These are phyloP conservation scores for Tychaedon coryphoeus DNA, from an alignment of 2,113 vertebrate species.

Conservation along the genomic window DNA sequence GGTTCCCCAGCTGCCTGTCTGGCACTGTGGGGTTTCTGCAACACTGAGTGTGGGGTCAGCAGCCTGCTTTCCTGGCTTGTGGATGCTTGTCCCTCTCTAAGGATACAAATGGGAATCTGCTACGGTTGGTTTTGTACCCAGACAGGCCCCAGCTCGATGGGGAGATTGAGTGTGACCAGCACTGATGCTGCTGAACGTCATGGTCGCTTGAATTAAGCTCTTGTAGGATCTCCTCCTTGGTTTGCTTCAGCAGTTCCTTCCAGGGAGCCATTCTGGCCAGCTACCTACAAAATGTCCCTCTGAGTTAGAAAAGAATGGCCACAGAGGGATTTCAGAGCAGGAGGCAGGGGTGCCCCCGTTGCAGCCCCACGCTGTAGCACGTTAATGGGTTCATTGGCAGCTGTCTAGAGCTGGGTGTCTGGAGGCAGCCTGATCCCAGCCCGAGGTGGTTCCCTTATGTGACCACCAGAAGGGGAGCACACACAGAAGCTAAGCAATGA, in stretches of 20 bases:
- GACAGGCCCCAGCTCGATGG: not conserved
- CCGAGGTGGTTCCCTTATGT: constrained; percentile 23
- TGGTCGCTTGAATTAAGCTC: not conserved
- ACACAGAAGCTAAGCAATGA: constrained; percentile 67
- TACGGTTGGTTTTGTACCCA: constrained; percentile 27
- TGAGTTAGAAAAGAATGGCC: not conserved
- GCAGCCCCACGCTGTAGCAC: constrained; percentile 8
- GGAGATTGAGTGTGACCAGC: not conserved
- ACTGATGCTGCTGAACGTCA: not conserved
- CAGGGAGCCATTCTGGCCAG: not conserved
- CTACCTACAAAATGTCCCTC: not conserved
- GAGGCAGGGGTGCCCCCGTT: not conserved
- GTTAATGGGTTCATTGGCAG: not conserved
- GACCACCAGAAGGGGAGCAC: constrained; percentile 50
- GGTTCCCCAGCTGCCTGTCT: not conserved
- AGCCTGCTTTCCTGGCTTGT: not conserved
- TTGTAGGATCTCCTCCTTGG: not conserved
- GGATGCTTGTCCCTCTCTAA: not conserved
- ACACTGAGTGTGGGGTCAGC: not conserved
- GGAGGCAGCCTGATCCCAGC: not conserved
- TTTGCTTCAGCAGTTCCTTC: not conserved
- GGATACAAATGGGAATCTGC: not conserved
- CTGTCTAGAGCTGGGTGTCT: constrained; percentile 4
- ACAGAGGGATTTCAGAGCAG: constrained; percentile 23
- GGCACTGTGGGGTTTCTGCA: not conserved